Percentiles rank a stretch among this genome's conserved stretches.
phyloP scores from a whole-genome alignment of 2,888 invertebrate species.

The Scrobipalpa costella region DNA sequence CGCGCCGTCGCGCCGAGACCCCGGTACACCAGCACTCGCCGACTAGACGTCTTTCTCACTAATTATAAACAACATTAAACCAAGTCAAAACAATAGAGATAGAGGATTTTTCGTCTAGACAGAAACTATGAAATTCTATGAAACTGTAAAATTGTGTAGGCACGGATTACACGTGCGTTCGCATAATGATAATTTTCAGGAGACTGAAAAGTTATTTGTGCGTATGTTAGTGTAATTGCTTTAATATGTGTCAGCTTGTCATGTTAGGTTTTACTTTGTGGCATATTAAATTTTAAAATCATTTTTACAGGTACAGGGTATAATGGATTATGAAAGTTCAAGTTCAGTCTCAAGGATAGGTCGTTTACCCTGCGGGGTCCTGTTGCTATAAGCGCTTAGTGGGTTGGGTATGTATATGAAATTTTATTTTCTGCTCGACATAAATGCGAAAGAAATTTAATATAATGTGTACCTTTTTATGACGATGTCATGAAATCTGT shows the following conservation, averaged over 20 bases:
- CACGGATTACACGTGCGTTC: not conserved
- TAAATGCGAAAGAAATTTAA: no score
- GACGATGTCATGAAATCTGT: no score
- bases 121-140: constrained; percentile 4
- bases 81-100: constrained; percentile 29
- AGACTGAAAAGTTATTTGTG: not conserved
- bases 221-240: constrained; percentile 3
- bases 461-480: no score
- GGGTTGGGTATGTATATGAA: not conserved
- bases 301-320: not conserved
- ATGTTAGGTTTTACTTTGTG: not conserved
- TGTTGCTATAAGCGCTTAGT: not conserved
- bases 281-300: not conserved
- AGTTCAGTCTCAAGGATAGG: constrained; percentile 7
- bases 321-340: not conserved
- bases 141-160: constrained; percentile 8
- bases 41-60: constrained; percentile 22
- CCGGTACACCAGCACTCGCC: constrained; percentile 34
- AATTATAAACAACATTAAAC: constrained; percentile 6
- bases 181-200: not conserved
- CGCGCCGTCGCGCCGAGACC: constrained; percentile 30
- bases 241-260: constrained; percentile 29
- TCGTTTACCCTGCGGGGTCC: not conserved
- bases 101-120: constrained; percentile 12
- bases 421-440: no score